Conservation (phyloP, 2,113 vertebrate species). For the Pangasianodon gigas region DNA sequence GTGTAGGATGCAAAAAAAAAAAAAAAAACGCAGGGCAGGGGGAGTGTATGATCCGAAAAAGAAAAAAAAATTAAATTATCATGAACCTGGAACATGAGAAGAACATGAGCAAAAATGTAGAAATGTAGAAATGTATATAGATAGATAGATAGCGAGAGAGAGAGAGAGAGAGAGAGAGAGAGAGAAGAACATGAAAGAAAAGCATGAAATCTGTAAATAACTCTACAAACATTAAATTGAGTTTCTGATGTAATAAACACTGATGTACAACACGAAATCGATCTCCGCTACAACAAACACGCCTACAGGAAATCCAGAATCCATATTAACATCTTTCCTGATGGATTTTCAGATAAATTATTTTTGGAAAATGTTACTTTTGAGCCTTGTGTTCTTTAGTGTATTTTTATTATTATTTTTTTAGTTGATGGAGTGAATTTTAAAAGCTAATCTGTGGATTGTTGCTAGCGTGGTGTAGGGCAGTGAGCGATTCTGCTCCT, state of each 20-base stretch:
- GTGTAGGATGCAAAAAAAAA: too few species aligned
- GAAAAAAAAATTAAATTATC: too few species aligned
- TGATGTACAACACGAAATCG: background rate
- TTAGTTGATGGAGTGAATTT: background rate
- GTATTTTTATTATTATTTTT: background rate
- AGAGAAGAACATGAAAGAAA: background rate
- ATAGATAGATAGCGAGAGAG: background rate
- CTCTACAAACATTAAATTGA: background rate
- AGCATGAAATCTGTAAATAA: background rate
- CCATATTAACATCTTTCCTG: background rate
- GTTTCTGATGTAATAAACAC: conserved; percentile 13
- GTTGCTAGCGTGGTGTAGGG: background rate
- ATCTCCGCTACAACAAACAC: background rate
- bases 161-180: background rate
- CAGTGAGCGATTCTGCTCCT: conserved; percentile 31
- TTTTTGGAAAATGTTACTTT: background rate
- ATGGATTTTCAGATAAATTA: background rate
- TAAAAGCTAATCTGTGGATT: conserved; percentile 27
- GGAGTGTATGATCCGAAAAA: too few species aligned
- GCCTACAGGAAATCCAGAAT: background rate
- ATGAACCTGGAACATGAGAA: too few species aligned
- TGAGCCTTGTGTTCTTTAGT: background rate
- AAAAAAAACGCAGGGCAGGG: too few species aligned
- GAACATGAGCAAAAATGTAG: background rate
- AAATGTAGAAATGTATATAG: too few species aligned